Evolutionary conservation across 2,113 vertebrate genomes (phyloP).

Genomic region (Vombatus ursinus): DNA sequence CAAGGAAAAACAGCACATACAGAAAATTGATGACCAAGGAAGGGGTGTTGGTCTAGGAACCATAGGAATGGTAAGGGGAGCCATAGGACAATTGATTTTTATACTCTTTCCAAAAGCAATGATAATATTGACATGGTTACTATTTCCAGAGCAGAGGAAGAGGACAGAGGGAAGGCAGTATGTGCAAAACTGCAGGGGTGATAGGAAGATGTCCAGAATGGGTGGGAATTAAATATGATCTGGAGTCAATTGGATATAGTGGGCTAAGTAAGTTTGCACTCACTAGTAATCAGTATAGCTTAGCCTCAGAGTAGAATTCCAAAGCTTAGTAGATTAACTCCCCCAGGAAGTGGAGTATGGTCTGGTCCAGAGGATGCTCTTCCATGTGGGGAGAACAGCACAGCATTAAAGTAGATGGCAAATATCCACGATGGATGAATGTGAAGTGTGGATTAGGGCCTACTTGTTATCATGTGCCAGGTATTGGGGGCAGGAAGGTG

Average conservation of each 20-base stretch:
- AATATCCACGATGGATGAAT: not conserved
- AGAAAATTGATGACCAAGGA: not conserved
- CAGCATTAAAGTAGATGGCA: not conserved
- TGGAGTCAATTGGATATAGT: not conserved
- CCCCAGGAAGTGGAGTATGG: not conserved
- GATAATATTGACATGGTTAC: not conserved
- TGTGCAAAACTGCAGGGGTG: not conserved
- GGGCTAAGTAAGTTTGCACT: not conserved
- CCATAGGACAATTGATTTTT: not conserved
- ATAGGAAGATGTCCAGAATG: not conserved
- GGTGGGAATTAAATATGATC: not conserved
- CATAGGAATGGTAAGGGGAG: not conserved
- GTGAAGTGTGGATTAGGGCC: not conserved
- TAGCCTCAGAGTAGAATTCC: not conserved
- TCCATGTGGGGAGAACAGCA: not conserved
- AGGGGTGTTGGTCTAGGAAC: not conserved
- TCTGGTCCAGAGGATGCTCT: not conserved
- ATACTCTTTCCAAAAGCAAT: not conserved
- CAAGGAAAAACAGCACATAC: not conserved
- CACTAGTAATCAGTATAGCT: not conserved
- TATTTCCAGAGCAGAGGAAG: not conserved
- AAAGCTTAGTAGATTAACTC: not conserved
- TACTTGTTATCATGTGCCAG: not conserved
- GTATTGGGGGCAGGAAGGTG: not conserved
- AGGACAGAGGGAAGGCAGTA: not conserved